Evolutionary conservation across 2,888 invertebrate species (phyloP), one percentile per base, ranked within the genome.

Genomic region (Limnephilus marmoratus): DNA sequence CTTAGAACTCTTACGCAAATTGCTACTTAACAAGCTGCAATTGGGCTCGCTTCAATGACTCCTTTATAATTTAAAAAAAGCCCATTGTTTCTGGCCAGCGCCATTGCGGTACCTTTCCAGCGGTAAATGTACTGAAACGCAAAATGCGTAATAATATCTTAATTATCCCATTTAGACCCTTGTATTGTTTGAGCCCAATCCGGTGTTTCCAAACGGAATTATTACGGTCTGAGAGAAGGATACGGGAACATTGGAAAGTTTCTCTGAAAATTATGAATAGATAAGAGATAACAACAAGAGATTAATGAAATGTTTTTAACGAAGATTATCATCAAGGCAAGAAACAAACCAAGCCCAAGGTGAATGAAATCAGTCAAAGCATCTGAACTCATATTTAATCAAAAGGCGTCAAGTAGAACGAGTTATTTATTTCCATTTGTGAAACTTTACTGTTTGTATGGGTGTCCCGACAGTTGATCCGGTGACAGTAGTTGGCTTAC

Each of bases 121-220:
- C 24, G 41, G 80, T 24, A 80, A 89, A 89, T 80, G 88, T 89
- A 80, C 88, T 37, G 31, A 37, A 89, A 37, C 45, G 81, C 31
- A 86, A 81, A 89, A 49, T 87, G 53, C 53, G 68, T 87, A 49
- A 53, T 87, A 68, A 68, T 68, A 83, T 34, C 83, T 49, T 53
- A 49, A 87, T 49, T 87, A n/a, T 29, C 68, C 37, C 80, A 37
- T 24, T 80, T 37, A 24, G 80, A 37, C 88, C 80, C 81, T 89
- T 34, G 80, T 89, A 80, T 80, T 89, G 37, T 89, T 89, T 80
- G 68, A 81, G 80, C 81, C 29, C 88, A 34, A 89, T 80, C 88
- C 88, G 88, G 31, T 80, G n/a, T 81, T 37, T 89, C 88, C 37
- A 80, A 89, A 89, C 80, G 29, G 34, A 80, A 89, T 29, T 53